phyloP scores from a whole-genome alignment of 2,888 invertebrate species.

The Mamestra brassicae region DNA sequence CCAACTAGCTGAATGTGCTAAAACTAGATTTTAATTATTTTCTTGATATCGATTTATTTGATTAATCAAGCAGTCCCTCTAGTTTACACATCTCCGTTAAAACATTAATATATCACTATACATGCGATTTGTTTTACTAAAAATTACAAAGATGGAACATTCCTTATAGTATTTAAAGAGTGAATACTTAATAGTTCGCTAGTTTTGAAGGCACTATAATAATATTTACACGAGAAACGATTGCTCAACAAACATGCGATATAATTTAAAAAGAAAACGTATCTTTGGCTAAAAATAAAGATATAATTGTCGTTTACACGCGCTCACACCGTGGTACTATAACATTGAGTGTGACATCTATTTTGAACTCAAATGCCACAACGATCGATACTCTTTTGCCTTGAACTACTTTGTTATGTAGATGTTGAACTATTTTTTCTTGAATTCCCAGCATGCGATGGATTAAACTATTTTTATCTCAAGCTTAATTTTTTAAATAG shows the following conservation, averaged over 20 bases:
- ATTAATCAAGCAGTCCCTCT: conserved; percentile 18
- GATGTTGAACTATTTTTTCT: conserved; percentile 15
- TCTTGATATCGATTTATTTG: conserved; percentile 22
- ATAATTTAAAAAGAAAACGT: conserved; percentile 62
- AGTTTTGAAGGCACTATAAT: conserved; percentile 73
- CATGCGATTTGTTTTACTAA: conserved; percentile 55
- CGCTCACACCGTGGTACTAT: conserved; percentile 17
- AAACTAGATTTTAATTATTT: conserved; percentile 22
- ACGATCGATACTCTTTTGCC: conserved; percentile 28
- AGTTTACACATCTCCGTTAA: conserved; percentile 51
- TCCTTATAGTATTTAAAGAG: conserved; percentile 70
- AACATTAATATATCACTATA: conserved; percentile 50
- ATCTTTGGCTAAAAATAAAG: conserved; percentile 62
- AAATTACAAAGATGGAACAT: conserved; percentile 71
- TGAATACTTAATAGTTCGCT: conserved; percentile 70
- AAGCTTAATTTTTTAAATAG: not conserved
- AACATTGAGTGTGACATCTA: conserved; percentile 26
- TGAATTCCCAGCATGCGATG: conserved; percentile 1
- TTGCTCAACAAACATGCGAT: conserved; percentile 69
- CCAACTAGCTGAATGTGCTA: conserved; percentile 30
- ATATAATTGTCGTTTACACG: conserved; percentile 49
- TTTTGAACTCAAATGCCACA: conserved; percentile 17
- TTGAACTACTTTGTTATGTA: conserved; percentile 34
- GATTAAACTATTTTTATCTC: not conserved
- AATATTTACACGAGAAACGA: conserved; percentile 72